These are phyloP conservation scores for Eulithis prunata DNA, from an alignment of 2,888 invertebrate species.

Conservation along the genomic window DNA sequence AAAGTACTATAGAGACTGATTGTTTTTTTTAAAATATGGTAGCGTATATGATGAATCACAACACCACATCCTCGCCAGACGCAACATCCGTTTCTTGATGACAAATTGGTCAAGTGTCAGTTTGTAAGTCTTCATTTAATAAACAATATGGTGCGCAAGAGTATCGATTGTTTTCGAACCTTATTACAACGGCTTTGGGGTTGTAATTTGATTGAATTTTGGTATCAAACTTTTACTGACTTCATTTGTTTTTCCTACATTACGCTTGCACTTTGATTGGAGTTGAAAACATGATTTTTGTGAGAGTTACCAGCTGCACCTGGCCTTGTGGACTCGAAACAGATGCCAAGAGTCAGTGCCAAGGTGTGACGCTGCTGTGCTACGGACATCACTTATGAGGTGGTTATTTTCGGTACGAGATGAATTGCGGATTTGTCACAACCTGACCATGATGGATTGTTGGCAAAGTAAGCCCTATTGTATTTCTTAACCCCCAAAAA, in stretches of 20 bases:
- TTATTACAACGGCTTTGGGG: background rate
- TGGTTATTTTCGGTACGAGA: slow-evolving; percentile 50
- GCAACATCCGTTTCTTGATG: slow-evolving; percentile 40
- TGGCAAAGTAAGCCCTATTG: background rate
- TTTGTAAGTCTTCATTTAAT: slow-evolving; percentile 41
- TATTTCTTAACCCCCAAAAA: background rate
- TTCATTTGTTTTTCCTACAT: no score
- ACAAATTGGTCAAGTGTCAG: slow-evolving; percentile 45
- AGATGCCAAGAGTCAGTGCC: slow-evolving; percentile 65
- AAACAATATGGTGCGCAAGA: slow-evolving; percentile 22
- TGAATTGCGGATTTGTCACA: slow-evolving; percentile 34
- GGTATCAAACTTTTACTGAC: no score
- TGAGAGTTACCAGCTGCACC: slow-evolving; percentile 39
- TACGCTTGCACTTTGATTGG: background rate
- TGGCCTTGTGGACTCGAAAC: slow-evolving; percentile 45
- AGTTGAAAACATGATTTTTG: background rate
- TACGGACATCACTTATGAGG: slow-evolving; percentile 45
- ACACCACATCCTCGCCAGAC: slow-evolving; percentile 36
- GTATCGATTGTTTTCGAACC: slow-evolving; percentile 2
- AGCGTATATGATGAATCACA: slow-evolving; percentile 36
- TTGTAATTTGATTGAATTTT: no score
- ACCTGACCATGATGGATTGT: slow-evolving; percentile 38
- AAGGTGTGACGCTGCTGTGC: slow-evolving; percentile 58
- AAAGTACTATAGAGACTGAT: background rate
- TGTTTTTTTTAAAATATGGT: background rate